Conservation (phyloP, 2,888 invertebrate species). For the Drosophila setosimentum region DNA sequence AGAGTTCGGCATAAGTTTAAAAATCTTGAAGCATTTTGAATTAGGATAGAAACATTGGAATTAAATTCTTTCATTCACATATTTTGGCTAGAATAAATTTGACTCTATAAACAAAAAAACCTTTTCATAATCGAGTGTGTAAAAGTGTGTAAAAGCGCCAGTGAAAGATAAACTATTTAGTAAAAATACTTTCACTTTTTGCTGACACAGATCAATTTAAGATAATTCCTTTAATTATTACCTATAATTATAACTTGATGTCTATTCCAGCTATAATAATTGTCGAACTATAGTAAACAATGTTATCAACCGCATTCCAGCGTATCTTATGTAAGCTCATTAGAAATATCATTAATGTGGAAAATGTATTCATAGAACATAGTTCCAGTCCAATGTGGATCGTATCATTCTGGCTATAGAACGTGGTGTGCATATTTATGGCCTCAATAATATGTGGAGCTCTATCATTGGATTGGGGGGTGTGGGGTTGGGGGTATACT, state of each 20-base stretch:
- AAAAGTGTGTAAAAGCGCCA: not conserved
- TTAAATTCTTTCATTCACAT: too few relatives aligned
- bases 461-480: not conserved
- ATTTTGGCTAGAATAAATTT: too few relatives aligned
- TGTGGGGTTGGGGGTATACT: not conserved
- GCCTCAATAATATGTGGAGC: slow-evolving; percentile 59
- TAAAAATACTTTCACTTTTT: not conserved
- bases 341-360: slow-evolving; percentile 29
- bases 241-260: slow-evolving; percentile 24
- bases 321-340: slow-evolving; percentile 33
- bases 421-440: slow-evolving; percentile 56
- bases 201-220: not conserved
- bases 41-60: not conserved
- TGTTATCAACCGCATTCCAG: slow-evolving; percentile 48
- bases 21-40: not conserved
- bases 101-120: too few relatives aligned
- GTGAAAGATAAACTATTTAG: not conserved
- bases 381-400: slow-evolving; percentile 27
- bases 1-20: too few relatives aligned
- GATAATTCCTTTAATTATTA: not conserved
- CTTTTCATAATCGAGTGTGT: not conserved
- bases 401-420: slow-evolving; percentile 14
- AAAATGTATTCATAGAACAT: slow-evolving; percentile 25
- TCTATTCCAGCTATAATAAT: slow-evolving; percentile 11
- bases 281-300: slow-evolving; percentile 3